Evolutionary conservation across 2,113 vertebrate genomes (phyloP).

Genomic region (Murina feae): DNA sequence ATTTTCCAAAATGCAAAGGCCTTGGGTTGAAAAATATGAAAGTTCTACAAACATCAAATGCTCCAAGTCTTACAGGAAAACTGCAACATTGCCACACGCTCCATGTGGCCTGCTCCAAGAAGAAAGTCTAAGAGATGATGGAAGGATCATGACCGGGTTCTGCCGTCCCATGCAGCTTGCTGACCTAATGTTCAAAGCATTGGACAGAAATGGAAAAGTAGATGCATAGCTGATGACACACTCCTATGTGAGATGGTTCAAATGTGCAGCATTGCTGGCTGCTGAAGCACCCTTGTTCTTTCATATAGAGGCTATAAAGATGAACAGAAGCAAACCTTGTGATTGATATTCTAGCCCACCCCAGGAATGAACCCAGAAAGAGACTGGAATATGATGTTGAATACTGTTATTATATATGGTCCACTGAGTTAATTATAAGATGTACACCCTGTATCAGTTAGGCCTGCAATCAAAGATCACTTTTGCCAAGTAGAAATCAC

Average conservation of each 20-base stretch:
- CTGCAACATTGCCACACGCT: neutral
- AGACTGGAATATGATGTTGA: neutral
- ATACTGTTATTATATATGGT: neutral
- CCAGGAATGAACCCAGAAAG: neutral
- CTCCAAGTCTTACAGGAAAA: neutral
- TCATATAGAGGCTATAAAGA: accelerated
- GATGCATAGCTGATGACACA: neutral
- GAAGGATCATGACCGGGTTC: neutral
- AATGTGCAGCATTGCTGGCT: too few species aligned
- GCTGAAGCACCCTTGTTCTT: neutral
- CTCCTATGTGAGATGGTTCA: too few species aligned
- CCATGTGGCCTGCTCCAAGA: neutral
- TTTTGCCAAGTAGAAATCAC: neutral
- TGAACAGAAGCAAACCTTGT: accelerated
- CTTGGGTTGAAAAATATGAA: neutral
- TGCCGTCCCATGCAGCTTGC: too few species aligned
- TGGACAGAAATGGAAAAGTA: neutral
- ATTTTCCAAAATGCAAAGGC: constrained; percentile 6
- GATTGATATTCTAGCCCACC: neutral
- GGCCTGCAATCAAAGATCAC: neutral
- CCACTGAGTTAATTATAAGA: neutral
- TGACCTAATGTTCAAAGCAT: neutral
- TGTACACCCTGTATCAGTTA: neutral
- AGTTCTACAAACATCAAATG: neutral
- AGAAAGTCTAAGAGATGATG: too few species aligned